phyloP scores from a whole-genome alignment of 2,113 vertebrate species.

The Amphiprion percula region DNA sequence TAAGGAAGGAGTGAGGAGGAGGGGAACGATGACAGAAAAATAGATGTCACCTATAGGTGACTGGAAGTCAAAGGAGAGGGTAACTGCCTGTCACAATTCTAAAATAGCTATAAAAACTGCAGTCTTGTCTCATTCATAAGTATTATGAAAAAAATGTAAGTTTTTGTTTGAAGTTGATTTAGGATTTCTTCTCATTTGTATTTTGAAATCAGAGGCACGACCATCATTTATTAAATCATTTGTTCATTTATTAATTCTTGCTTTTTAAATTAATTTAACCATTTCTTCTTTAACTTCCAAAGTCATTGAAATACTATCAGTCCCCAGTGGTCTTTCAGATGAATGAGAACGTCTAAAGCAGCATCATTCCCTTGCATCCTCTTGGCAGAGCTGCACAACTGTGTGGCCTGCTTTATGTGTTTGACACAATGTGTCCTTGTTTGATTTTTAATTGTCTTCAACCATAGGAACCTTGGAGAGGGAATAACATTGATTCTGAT shows the following conservation, averaged over 20 bases:
- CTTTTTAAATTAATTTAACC: conserved; percentile 4
- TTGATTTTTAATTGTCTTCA: conserved; percentile 60
- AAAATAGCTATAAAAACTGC: not conserved
- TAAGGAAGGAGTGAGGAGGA: not conserved
- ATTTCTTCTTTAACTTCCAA: conserved; percentile 17
- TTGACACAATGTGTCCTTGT: conserved; percentile 36
- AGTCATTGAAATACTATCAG: not conserved
- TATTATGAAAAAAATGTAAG: not conserved
- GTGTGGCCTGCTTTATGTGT: conserved; percentile 40
- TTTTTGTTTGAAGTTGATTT: conserved; percentile 10
- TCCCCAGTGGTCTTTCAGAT: conserved; percentile 23
- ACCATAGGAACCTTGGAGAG: conserved; percentile 37
- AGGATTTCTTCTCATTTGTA: not conserved
- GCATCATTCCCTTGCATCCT: conserved; percentile 33
- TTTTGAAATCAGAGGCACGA: not conserved
- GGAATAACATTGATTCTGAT: conserved; percentile 20
- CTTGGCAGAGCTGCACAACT: conserved; percentile 37
- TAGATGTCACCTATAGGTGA: conserved; percentile 47
- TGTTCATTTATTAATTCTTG: conserved; percentile 6
- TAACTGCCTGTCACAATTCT: not conserved
- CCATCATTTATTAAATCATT: conserved; percentile 29
- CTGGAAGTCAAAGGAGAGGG: conserved; percentile 13
- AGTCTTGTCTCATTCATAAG: not conserved
- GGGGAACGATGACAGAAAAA: conserved; percentile 37
- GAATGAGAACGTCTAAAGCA: conserved; percentile 32